Evolutionary conservation across 2,113 vertebrate species (phyloP), one percentile per base, ranked within the genome.

Genomic region (Poicephalus gulielmi): DNA sequence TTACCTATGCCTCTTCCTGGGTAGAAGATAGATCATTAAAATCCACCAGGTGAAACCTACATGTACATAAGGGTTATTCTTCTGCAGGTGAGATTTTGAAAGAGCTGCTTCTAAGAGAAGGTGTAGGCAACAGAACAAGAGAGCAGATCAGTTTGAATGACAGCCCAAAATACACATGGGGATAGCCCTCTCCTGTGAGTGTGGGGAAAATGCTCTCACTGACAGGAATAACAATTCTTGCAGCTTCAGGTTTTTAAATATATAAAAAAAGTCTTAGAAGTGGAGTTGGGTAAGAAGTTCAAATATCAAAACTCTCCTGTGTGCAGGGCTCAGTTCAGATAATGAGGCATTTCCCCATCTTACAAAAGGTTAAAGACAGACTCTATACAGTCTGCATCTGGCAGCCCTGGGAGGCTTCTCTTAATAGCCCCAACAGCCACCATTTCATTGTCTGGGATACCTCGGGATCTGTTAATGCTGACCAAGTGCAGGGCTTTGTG

Each of bases 291-390:
- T 92, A 90, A 87, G 75, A 74, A 95, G 93, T 86, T 95, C 90
- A 95, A 92, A 93, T 20, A 89, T 31, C 81, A 71, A 71, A 95
- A 91, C 59, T 94, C 88, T 93, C 90, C 63, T 37, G 78, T 88
- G 97, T 78, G 67, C 86, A 91, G 77, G 50, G 60, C 94, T 96
- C 92, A 90, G 96, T 97, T 96, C 57, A 88, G 79, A 74, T 97
- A 98, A 97, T 93, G 88, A 98, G 97, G 94, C 67, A 55, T 91
- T 85, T 95, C 96, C 95, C 69, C 78, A 78, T 94, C 95, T 90
- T 91, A 62, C 18, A 62, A 83, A 94, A 97, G 91, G 96, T 96
- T 97, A 92, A 81, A 79, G 88, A 78, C 73, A 97, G 92, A 67
- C 71, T 93, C 73, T 44, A 92, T 97, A 96, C 96, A 97, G 97